Evolutionary conservation across 1,140 invertebrate genomes (phyloP), one percentile per base, ranked within the genome.

Genomic region (Caenorhabditis briggsae): DNA sequence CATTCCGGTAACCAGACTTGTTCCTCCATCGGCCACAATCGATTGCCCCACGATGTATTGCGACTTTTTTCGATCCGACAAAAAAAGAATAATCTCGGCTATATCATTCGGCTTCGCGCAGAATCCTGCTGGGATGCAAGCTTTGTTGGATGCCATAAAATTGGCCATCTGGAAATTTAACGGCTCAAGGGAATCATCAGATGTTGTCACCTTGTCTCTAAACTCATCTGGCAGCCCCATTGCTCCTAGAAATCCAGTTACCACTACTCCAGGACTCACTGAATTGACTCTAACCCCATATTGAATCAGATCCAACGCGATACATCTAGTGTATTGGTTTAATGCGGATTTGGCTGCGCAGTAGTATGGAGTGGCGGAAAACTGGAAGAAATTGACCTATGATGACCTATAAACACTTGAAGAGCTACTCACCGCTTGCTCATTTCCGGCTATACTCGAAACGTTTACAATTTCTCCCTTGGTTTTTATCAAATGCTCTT

Each of bases 41-140:
- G 56, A 84, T 18, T 84, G 83, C 48, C 83, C 83, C 7, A 84
- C 25, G 20, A 84, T 84, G 46, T 84, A 84, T 16, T 16, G 41
- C 8, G 83, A 84, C 2, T 46, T 23, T 16, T 70, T 84, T 5
- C 48, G 55, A 43, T 84, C 83, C n/a, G 83, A 16, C 59, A 84
- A 25, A 46, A 84, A 84, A 6, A 55, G 5, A 55, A 84, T 84
- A 0, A 84, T 2, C 23, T 84, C 83, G n/a, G 48, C 58, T 16
- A 84, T 84, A 14, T 84, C 83, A 1, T 61, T 20, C 0, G 83
- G 83, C 50, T 56, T 82, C 41, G 48, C 78, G 16, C 11, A 46
- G 9, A 46, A 33, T 43, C 64, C 64, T 16, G 64, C 64, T 0
- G 64, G 78, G 14, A 82, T 82, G 16, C 48, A 82, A 8, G 20